phyloP scores from a whole-genome alignment of 2,113 vertebrate species.

The Eulacestoma nigropectus region DNA sequence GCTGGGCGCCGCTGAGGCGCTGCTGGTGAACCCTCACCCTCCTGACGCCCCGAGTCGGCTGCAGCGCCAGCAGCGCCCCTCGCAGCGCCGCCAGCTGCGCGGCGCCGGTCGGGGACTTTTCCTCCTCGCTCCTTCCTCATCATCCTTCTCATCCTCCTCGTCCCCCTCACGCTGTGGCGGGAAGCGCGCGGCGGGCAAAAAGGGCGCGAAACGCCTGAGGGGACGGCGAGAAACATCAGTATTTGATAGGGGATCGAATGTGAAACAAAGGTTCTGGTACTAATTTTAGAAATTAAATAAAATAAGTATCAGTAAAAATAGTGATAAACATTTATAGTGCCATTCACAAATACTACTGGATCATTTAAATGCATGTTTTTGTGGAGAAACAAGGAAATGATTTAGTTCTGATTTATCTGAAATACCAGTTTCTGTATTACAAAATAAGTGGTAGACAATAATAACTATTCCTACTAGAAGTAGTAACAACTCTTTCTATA shows the following conservation, averaged over 20 bases:
- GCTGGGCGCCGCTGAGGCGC: neutral
- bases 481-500: neutral
- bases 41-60: neutral
- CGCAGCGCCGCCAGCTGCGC: slow-evolving; percentile 12
- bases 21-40: too few species aligned
- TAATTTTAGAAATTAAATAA: neutral
- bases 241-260: neutral
- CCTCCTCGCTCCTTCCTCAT: neutral
- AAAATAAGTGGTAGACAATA: neutral
- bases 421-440: neutral
- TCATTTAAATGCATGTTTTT: neutral
- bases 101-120: neutral
- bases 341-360: neutral
- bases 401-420: neutral
- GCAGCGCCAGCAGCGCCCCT: neutral
- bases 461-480: neutral
- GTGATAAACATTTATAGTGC: neutral
- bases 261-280: neutral
- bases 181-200: neutral
- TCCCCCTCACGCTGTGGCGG: neutral
- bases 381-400: neutral
- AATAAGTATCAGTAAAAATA: neutral
- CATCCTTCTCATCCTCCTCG: neutral
- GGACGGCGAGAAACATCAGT: neutral
- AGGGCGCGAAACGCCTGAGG: neutral